Conservation (phyloP, 2,888 invertebrate genomes). For the Apodemia zela region DNA sequence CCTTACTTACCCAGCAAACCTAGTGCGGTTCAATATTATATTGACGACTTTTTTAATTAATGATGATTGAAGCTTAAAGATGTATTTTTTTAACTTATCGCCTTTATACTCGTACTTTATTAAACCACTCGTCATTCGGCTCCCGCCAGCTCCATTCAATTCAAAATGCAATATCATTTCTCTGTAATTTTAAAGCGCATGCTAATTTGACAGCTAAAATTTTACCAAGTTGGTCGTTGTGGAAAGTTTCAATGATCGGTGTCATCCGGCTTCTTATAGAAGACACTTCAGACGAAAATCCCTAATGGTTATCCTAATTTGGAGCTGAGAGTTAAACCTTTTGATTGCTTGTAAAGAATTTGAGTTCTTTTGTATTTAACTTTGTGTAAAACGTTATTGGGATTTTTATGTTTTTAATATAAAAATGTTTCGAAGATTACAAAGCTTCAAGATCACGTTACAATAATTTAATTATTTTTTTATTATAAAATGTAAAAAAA, state of each 20-base stretch:
- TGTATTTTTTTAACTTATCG: no score
- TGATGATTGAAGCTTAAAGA: no score
- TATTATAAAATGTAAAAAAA: no score
- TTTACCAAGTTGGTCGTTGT: constrained; percentile 32
- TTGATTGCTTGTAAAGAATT: constrained; percentile 17
- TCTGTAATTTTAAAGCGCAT: constrained; percentile 30
- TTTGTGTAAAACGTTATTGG: neutral
- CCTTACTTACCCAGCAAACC: no score
- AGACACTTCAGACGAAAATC: constrained; percentile 39
- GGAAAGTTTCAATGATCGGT: constrained; percentile 29
- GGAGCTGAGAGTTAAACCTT: constrained; percentile 35
- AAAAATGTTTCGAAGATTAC: neutral
- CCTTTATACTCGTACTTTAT: no score
- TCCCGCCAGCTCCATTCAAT: neutral
- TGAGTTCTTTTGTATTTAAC: neutral
- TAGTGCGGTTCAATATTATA: no score
- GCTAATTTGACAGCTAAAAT: constrained; percentile 36
- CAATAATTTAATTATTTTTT: no score
- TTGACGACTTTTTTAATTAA: no score
- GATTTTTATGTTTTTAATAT: neutral
- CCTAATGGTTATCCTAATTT: constrained; percentile 40
- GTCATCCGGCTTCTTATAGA: constrained; percentile 26
- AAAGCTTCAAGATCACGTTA: no score
- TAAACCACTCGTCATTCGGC: neutral
- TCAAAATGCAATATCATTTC: constrained; percentile 19